Evolutionary conservation across 2,797 vertebrate genomes (phyloP), one percentile per base, ranked within the genome.

Genomic region (Iguana delicatissima): DNA sequence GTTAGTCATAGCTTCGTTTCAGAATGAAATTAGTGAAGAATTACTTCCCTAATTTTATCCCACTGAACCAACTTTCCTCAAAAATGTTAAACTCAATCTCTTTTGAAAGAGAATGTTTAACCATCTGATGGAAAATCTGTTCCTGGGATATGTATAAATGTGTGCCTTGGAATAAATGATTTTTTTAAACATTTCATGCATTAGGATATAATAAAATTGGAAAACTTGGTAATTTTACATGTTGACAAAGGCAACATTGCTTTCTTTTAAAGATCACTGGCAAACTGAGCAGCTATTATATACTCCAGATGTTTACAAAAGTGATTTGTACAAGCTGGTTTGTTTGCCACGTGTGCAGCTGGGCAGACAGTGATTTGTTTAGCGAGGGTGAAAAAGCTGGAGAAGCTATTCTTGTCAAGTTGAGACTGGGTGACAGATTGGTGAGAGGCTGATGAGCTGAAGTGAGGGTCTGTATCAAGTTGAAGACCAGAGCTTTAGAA

Each of bases 281-380:
- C 89, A 86, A 86, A 50, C 22, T 29, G 64, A 82, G 50, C 29
- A 32, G 76, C 85, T 86, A n/a, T 69, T n/a, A 77, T 84, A 52
- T 22, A 16, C 32, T 82, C 52, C 84, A 90, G 84, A 82, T 90
- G 67, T 86, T 86, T 59, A 86, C 64, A 85, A 35, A 82, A 74
- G 52, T 62, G 22, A 86, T 90, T 38, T 82, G 80, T 64, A 86
- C 7, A 74, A 62, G 74, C 14, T 55, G 52, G 32, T 87, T 87
- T 73, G 79, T 83, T 81, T 87, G 80, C 85, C 55, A 90, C 46
- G n/a, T 87, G n/a, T 90, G 57, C 85, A 82, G 18, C 24, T 83
- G 85, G 46, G 69, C 67, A 82, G 84, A 64, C 84, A 74, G 72
- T 73, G 6, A 77, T 80, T 22, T 80, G 76, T 79, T 80, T 38